Percentiles rank a stretch among this genome's conserved stretches.
Evolutionary conservation across 2,113 vertebrate genomes (phyloP).

Genomic region (Corydoras maculifer): DNA sequence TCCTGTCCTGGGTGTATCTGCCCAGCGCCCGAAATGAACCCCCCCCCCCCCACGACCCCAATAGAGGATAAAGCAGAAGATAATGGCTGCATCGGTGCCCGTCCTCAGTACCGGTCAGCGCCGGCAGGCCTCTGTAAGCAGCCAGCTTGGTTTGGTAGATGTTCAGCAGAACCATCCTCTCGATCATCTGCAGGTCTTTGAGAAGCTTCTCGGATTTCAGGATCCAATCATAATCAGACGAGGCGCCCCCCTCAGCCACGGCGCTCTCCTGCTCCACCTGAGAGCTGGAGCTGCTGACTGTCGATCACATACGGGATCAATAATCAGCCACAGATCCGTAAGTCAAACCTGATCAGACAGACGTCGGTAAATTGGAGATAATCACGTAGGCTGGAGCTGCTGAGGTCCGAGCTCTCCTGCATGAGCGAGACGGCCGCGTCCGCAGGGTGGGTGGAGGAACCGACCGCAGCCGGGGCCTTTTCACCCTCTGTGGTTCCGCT

Average conservation of each 20-base stretch:
- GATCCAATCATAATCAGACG: constrained; percentile 55
- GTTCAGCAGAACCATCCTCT: constrained; percentile 76
- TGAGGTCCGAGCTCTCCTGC: constrained; percentile 35
- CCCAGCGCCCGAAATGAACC: too few relatives aligned
- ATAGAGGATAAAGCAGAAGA: too few relatives aligned
- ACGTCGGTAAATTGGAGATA: not conserved
- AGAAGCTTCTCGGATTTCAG: constrained; percentile 70
- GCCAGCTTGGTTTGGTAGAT: constrained; percentile 76
- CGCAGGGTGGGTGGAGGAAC: constrained; percentile 19
- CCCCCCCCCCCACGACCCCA: too few relatives aligned
- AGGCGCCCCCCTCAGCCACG: constrained; percentile 48
- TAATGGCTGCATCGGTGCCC: too few relatives aligned
- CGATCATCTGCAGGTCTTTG: constrained; percentile 73
- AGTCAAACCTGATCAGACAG: not conserved
- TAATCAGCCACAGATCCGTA: too few relatives aligned
- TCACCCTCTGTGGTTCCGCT: not conserved
- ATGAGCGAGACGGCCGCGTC: constrained; percentile 20
- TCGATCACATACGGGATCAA: not conserved
- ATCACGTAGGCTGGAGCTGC: constrained; percentile 62
- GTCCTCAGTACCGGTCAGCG: constrained; percentile 65
- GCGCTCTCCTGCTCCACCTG: constrained; percentile 52
- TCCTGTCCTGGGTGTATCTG: too few relatives aligned
- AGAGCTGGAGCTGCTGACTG: constrained; percentile 59
- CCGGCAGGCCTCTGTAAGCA: constrained; percentile 74
- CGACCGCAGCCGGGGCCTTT: not conserved